Base-by-base conservation (phyloP, 2,888 invertebrate genomes). In the Sycophila texana region DNA sequence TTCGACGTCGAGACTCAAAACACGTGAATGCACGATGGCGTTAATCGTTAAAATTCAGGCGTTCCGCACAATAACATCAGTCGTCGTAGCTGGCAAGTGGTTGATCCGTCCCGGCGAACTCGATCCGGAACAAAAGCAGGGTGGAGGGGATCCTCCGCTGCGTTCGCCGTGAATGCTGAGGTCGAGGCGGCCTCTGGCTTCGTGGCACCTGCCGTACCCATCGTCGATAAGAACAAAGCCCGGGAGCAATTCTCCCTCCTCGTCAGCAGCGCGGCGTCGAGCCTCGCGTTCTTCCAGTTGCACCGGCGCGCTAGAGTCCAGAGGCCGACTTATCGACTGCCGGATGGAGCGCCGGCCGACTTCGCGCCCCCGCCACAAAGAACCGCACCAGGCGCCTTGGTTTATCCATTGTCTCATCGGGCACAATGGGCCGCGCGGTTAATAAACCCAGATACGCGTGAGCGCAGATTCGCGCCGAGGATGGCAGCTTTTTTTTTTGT, bases 281-380 rank as follows among this genome's bases (percentile, higher is more conserved):
- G 20, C 58, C 10, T 1, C 12, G 39, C 20, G n/a, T 14, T 49
- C 13, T 49, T 49, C 26, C 51, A 18, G n/a, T 30, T 47, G 63
- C 66, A 20, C 51, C 16, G 22, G 47, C 20, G 66, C 57, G 18
- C 57, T 2, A n/a, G n/a, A n/a, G n/a, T 18, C 26, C 51, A 1
- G n/a, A 13, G 18, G 30, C 10, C 22, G 55, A 72, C 75, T 81
- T 81, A 81, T 81, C 75, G 78, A 81, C 81, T 75, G 81, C 16
- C 51, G 77, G 74, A 77, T 73, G 63, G 26, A 30, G 63, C 68
- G 53, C 47, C n/a, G 68, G 76, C 30, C 4, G 30, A 16, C 13
- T 26, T 12, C 39, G 39, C 39, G 39, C 39, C 39, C 39, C 39
- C 39, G 39, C 39, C 39, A 39, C 39, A 39, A 39, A 39, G 39